These are phyloP conservation scores for Thereva unica DNA, from an alignment of 2,888 invertebrate genomes.

Conservation along the genomic window DNA sequence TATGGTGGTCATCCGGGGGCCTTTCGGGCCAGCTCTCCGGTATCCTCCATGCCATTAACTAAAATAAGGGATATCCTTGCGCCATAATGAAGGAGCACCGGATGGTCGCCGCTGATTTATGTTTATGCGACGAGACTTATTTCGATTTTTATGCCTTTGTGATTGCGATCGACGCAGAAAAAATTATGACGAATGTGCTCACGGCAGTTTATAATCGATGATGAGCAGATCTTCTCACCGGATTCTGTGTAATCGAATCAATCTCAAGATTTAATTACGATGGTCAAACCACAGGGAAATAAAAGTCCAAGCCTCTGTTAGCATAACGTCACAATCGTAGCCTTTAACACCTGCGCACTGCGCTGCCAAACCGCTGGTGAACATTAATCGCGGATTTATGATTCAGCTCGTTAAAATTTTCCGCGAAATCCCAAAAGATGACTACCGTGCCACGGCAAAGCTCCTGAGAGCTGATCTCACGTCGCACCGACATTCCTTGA, in stretches of 20 bases:
- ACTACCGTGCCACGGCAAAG: slow-evolving; percentile 18
- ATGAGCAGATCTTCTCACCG: too few relatives aligned
- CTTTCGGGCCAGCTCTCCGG: slow-evolving; percentile 4
- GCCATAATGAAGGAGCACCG: too few relatives aligned
- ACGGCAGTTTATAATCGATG: too few relatives aligned
- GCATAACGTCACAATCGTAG: too few relatives aligned
- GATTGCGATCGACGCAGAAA: too few relatives aligned
- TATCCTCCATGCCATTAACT: slow-evolving; percentile 20
- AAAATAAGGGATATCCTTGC: slow-evolving; percentile 12
- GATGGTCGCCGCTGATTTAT: slow-evolving; percentile 6
- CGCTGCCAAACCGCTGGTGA: slow-evolving; percentile 15
- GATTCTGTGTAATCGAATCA: too few relatives aligned
- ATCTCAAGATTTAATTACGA: too few relatives aligned
- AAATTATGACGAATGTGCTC: too few relatives aligned
- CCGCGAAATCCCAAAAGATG: slow-evolving; percentile 28
- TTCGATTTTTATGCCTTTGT: too few relatives aligned
- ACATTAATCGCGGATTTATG: slow-evolving; percentile 27
- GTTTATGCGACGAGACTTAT: slow-evolving; percentile 10
- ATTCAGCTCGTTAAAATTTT: slow-evolving; percentile 32
- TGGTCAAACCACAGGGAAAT: too few relatives aligned
- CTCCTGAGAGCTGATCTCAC: slow-evolving; percentile 13
- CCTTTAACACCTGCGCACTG: not conserved
- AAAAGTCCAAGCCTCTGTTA: too few relatives aligned
- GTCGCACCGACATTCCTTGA: slow-evolving; percentile 30
- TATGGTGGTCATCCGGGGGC: slow-evolving; percentile 27